Base-by-base conservation (phyloP, 2,888 invertebrate species). In the Meganola albula region DNA sequence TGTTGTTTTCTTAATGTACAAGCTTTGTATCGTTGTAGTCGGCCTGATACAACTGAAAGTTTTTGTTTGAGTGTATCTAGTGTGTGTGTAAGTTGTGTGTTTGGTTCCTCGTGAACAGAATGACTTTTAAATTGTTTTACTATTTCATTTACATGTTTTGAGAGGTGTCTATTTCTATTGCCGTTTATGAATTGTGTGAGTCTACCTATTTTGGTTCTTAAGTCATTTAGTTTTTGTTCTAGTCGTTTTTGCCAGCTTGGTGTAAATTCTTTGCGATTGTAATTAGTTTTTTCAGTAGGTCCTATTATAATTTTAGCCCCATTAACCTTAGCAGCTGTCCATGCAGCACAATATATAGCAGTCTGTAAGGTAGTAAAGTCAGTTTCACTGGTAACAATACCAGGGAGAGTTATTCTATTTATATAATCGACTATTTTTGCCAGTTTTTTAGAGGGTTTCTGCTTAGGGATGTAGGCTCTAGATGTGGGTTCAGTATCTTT, bases 21-120 rank as follows among this genome's bases (percentile, higher is more conserved):
- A 5, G n/a, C 13, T 9, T 22, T 2, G n/a, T 28, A 28, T 18
- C 18, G 16, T 10, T 27, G 9, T 18, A 26, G 10, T 13, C 14
- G 14, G 6, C 16, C 16, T 4, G 20, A 8, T 4, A 21, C 21
- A 2, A 21, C 27, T 9, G 20, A 21, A 5, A 27, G 9, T 27
- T 27, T 27, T n/a, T 22, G 27, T 27, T 27, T 21, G 12, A 27
- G 12, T 4, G 27, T 27, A n/a, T 27, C 27, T 11, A 27, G 12
- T 8, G 21, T 21, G 1, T 27, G 20, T 27, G 20, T 18, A 10
- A 21, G 12, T 4, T 7, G 20, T 11, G 8, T n/a, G n/a, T 27
- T 21, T 12, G 11, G 21, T 21, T 20, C 12, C 12, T 23, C 29
- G 10, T 23, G 29, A 1, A 23, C 22, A 4, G 22, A 23, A 7